Evolutionary conservation across 2,888 invertebrate species (phyloP).

Genomic region (Steromphala cineraria): DNA sequence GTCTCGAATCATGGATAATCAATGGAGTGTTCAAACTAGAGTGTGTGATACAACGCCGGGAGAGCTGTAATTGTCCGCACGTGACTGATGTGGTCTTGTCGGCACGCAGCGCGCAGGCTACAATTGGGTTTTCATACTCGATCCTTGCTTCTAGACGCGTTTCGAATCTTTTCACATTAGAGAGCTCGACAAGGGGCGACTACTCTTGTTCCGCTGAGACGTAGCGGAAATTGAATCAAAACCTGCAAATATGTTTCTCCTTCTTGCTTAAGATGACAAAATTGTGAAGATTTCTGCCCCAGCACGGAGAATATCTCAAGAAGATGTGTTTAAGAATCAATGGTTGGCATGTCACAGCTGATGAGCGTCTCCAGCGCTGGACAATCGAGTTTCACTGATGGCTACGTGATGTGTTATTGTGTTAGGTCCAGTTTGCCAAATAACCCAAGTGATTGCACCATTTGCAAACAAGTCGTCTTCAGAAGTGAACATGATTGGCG

Average conservation of each 20-base stretch:
- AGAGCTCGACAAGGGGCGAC: background rate
- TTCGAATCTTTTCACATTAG: constrained; percentile 15
- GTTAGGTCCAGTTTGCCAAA: background rate
- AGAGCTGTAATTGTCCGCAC: background rate
- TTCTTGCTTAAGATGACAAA: constrained; percentile 5
- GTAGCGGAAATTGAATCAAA: constrained; percentile 22
- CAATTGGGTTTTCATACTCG: constrained; percentile 17
- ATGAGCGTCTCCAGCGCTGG: no score
- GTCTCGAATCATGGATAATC: constrained; percentile 11
- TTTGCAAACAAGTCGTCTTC: no score
- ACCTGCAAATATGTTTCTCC: constrained; percentile 22
- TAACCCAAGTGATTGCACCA: no score
- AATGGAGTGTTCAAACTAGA: constrained; percentile 9
- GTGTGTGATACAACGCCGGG: background rate
- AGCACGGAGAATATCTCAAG: background rate
- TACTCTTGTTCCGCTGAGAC: background rate
- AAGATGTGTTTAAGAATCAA: background rate
- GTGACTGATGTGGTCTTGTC: background rate
- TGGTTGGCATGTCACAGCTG: background rate
- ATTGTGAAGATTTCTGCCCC: background rate
- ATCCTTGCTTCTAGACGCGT: background rate
- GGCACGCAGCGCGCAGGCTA: background rate
- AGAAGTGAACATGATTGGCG: no score
- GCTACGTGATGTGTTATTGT: background rate
- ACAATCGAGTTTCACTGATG: background rate